These are phyloP conservation scores for Palaemon carinicauda DNA, from an alignment of 1,140 invertebrate species.

Conservation along the genomic window DNA sequence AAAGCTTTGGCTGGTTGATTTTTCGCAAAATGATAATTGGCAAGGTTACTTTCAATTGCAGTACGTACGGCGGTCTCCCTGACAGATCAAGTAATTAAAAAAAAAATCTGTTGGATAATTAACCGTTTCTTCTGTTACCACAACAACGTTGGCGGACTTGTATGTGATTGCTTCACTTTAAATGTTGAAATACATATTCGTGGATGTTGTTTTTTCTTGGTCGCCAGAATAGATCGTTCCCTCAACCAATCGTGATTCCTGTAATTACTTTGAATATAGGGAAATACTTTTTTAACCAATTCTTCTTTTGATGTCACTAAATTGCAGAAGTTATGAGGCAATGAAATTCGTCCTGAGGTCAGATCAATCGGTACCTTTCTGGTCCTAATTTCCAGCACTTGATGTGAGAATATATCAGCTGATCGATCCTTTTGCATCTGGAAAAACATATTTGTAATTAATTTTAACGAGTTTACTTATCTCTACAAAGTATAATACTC, in stretches of 20 bases:
- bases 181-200: neutral
- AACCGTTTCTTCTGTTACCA: neutral
- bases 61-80: neutral
- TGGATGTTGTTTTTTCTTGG: neutral
- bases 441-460: constrained; percentile 7
- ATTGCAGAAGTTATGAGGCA: neutral
- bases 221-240: neutral
- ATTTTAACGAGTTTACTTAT: neutral
- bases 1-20: neutral
- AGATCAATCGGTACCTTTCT: neutral
- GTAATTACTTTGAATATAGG: neutral
- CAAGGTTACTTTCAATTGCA: neutral
- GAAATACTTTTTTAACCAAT: neutral
- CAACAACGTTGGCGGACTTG: neutral
- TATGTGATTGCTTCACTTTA: neutral
- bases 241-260: neutral
- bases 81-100: neutral
- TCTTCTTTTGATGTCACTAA: neutral
- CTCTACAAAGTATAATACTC: neutral
- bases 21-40: neutral
- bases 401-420: neutral
- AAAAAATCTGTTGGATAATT: neutral
- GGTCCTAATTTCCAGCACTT: neutral
- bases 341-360: neutral
- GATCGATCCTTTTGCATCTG: neutral